These are phyloP conservation scores for Eupeodes luniger DNA, from an alignment of 2,888 invertebrate species.

Conservation along the genomic window DNA sequence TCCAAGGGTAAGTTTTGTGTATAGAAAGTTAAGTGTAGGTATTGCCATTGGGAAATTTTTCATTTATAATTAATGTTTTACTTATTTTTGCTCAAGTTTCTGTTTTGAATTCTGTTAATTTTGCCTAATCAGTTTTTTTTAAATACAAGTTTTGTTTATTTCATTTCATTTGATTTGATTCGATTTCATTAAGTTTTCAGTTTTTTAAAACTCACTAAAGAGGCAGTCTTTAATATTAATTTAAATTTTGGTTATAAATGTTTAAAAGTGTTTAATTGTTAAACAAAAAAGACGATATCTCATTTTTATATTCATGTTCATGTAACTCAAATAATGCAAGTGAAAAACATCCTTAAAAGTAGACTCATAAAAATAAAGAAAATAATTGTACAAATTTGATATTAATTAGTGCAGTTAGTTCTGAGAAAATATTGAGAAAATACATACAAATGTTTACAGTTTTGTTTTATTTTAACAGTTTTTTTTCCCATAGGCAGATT, in stretches of 20 bases:
- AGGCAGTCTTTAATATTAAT: not conserved
- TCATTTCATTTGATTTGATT: not conserved
- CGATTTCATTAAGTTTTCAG: not conserved
- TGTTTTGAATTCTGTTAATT: not conserved
- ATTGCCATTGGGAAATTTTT: conserved; percentile 56
- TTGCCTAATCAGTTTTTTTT: not conserved
- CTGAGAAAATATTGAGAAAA: too few relatives aligned
- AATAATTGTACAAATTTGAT: too few relatives aligned
- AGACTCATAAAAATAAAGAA: too few relatives aligned
- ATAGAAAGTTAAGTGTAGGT: conserved; percentile 19
- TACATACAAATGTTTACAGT: too few relatives aligned
- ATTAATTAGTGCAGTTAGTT: not conserved
- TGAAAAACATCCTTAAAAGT: too few relatives aligned
- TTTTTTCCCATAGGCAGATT: conserved; percentile 41
- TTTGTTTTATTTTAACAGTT: not conserved
- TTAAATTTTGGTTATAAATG: not conserved
- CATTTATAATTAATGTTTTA: not conserved
- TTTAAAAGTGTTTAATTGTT: not conserved
- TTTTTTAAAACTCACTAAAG: not conserved
- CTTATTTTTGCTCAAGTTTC: not conserved
- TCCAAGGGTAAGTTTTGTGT: conserved; percentile 33
- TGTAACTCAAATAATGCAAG: too few relatives aligned
- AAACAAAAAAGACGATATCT: not conserved
- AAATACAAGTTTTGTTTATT: not conserved
- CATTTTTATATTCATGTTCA: not conserved